phyloP scores from a whole-genome alignment of 2,113 vertebrate species.

The Ascaphus truei region DNA sequence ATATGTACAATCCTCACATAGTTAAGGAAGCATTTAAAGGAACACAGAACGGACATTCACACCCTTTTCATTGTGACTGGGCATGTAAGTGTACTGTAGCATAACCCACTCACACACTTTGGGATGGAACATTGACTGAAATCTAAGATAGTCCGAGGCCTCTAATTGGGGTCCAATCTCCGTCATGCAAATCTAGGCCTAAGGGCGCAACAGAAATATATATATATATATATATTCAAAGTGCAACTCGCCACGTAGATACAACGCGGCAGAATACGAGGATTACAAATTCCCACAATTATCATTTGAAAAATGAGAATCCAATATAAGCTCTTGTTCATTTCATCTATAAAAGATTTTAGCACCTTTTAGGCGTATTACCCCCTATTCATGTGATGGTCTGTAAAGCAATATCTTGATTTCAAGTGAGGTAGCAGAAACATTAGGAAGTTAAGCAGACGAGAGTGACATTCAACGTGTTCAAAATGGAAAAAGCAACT shows the following conservation, averaged over 20 bases:
- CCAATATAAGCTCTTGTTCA: conserved; percentile 30
- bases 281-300: conserved; percentile 28
- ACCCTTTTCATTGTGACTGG: neutral
- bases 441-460: conserved; percentile 17
- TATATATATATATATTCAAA: conserved; percentile 24
- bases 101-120: conserved; percentile 13
- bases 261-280: conserved; percentile 11
- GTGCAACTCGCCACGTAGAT: conserved; percentile 16
- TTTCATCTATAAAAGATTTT: conserved; percentile 31
- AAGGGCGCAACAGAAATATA: conserved; percentile 23
- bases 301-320: conserved; percentile 27
- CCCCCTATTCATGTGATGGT: conserved; percentile 26
- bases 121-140: neutral
- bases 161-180: neutral
- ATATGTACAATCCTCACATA: conserved; percentile 77
- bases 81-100: neutral
- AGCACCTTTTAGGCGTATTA: conserved; percentile 32
- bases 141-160: conserved; percentile 4
- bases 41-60: conserved; percentile 6
- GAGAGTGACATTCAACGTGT: neutral
- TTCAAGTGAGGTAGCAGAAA: conserved; percentile 34
- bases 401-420: conserved; percentile 20
- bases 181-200: conserved; percentile 34
- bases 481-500: neutral
- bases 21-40: conserved; percentile 72